Conservation (phyloP, 2,113 vertebrate genomes). For the Hyperopisus bebe region DNA sequence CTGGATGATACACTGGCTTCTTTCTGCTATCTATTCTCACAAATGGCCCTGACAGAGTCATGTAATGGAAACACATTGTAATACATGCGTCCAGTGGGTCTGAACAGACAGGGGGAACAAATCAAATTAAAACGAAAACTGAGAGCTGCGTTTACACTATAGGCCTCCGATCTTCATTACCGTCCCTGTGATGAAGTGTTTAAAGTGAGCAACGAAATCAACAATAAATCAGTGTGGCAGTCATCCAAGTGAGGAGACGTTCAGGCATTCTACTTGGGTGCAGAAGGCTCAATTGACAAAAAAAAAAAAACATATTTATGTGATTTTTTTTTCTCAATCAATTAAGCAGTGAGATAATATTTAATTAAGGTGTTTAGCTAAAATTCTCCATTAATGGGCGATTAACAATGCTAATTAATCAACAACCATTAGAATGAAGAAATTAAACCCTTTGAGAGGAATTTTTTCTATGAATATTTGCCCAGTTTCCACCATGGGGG, state of each 20-base stretch:
- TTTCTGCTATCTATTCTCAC: neutral
- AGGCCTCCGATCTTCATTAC: slow-evolving; percentile 46
- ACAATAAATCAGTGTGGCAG: slow-evolving; percentile 47
- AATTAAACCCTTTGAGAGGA: slow-evolving; percentile 48
- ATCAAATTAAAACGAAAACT: slow-evolving; percentile 7
- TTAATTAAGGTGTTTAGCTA: slow-evolving; percentile 69
- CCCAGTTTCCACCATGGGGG: neutral
- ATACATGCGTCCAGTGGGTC: neutral
- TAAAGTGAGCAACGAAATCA: slow-evolving; percentile 52
- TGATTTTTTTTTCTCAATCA: slow-evolving; percentile 62
- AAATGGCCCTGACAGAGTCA: neutral
- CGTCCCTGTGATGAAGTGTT: slow-evolving; percentile 50
- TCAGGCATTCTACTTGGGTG: slow-evolving; percentile 44
- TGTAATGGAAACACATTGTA: neutral
- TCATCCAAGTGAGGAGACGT: slow-evolving; percentile 32
- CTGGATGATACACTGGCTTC: neutral
- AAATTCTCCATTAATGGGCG: slow-evolving; percentile 64
- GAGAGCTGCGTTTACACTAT: slow-evolving; percentile 19
- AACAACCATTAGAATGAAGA: slow-evolving; percentile 55
- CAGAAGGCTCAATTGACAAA: slow-evolving; percentile 38
- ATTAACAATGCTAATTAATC: slow-evolving; percentile 72
- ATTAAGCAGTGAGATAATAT: slow-evolving; percentile 74
- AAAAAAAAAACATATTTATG: slow-evolving; percentile 65
- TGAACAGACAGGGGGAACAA: neutral
- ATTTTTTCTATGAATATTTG: slow-evolving; percentile 36